Percentiles rank a stretch among this genome's conserved stretches.
Evolutionary conservation across 2,113 vertebrate species (phyloP).

Genomic region (Dasyurus viverrinus): DNA sequence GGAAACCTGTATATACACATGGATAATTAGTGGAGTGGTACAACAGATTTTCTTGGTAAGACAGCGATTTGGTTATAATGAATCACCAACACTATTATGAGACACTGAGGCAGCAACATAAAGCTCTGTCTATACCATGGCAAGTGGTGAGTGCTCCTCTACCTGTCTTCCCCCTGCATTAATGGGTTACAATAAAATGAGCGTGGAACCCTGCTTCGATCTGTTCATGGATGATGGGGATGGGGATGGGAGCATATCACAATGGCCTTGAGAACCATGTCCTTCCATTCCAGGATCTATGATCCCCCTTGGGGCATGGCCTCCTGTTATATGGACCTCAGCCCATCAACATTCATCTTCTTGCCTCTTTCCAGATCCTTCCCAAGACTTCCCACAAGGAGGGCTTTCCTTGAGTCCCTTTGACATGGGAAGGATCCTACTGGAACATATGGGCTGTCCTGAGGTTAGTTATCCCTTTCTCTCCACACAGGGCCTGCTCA

Average conservation of each 20-base stretch:
- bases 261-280: background rate
- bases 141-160: too few species aligned
- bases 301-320: background rate
- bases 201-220: background rate
- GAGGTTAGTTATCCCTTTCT: background rate
- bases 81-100: background rate
- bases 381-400: background rate
- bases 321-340: background rate
- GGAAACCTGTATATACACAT: too few species aligned
- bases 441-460: background rate
- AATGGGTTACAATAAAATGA: background rate
- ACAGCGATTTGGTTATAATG: background rate
- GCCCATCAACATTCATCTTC: background rate
- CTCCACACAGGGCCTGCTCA: too few species aligned
- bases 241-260: background rate
- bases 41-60: background rate
- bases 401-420: too few species aligned
- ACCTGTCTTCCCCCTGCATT: too few species aligned
- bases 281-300: background rate
- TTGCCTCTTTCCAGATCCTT: background rate
- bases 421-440: background rate
- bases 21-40: background rate
- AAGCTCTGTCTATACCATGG: background rate
- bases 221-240: background rate
- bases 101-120: background rate